These are phyloP conservation scores for Sphaerophoria taeniata DNA, from an alignment of 2,888 invertebrate genomes.

Conservation along the genomic window DNA sequence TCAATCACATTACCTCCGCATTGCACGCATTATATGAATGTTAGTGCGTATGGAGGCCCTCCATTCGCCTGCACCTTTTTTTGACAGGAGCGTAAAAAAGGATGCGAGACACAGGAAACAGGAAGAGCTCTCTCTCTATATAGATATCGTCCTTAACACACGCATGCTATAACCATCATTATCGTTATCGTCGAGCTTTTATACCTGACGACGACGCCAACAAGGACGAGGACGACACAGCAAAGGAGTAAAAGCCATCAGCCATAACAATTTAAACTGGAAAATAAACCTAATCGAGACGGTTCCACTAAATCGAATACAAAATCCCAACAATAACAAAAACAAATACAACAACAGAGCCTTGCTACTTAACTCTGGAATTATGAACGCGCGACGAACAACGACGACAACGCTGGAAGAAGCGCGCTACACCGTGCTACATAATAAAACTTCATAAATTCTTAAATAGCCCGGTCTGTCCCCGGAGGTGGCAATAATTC, in stretches of 20 bases:
- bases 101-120: neutral
- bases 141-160: neutral
- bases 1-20: conserved; percentile 65
- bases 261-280: conserved; percentile 65
- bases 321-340: neutral
- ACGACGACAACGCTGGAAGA: conserved; percentile 5
- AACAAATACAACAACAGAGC: conserved; percentile 7
- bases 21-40: conserved; percentile 2
- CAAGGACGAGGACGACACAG: too few relatives aligned
- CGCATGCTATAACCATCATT: conserved; percentile 25
- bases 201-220: too few relatives aligned
- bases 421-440: conserved; percentile 48
- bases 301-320: conserved; percentile 38
- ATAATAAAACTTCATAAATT: conserved; percentile 74
- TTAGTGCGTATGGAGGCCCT: too few relatives aligned
- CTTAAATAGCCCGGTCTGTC: conserved; percentile 73
- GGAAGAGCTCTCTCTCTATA: neutral
- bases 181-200: neutral
- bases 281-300: conserved; percentile 72
- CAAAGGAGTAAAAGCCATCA: conserved; percentile 46
- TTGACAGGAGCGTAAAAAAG: neutral
- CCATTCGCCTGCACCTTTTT: conserved; percentile 47
- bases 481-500: conserved; percentile 74
- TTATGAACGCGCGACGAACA: conserved; percentile 13
- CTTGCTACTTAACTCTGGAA: conserved; percentile 33